Conservation (phyloP, 2,113 vertebrate species). For the Electrona antarctica region DNA sequence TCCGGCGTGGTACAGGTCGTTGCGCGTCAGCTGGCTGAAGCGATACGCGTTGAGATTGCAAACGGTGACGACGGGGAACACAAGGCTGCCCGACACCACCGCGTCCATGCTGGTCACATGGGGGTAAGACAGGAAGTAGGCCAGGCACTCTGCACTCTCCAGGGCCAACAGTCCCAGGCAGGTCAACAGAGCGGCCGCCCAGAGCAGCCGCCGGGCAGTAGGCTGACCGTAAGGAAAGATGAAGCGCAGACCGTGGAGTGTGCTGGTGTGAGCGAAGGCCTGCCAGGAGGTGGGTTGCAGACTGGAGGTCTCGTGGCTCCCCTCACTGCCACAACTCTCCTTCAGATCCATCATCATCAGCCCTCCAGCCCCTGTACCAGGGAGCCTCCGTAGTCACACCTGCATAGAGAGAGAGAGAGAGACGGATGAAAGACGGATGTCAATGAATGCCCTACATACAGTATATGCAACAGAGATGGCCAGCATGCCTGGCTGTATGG, state of each 20-base stretch:
- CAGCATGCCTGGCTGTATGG: neutral
- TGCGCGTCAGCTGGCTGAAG: slow-evolving; percentile 92
- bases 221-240: slow-evolving; percentile 89
- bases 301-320: slow-evolving; percentile 85
- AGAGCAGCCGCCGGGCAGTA: slow-evolving; percentile 88
- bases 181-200: slow-evolving; percentile 89
- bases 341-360: slow-evolving; percentile 90
- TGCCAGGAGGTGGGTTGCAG: slow-evolving; percentile 90
- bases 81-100: slow-evolving; percentile 89
- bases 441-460: slow-evolving; percentile 7
- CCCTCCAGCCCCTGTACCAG: slow-evolving; percentile 50
- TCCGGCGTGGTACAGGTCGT: slow-evolving; percentile 95
- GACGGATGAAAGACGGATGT: slow-evolving; percentile 1
- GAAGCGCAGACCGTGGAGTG: slow-evolving; percentile 92
- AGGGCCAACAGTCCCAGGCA: slow-evolving; percentile 90
- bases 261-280: slow-evolving; percentile 90
- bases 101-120: slow-evolving; percentile 95
- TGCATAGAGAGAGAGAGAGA: slow-evolving; percentile 14
- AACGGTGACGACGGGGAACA: slow-evolving; percentile 94
- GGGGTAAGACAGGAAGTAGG: slow-evolving; percentile 96
- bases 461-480: neutral
- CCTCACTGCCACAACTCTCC: slow-evolving; percentile 88
- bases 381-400: neutral
- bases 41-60: slow-evolving; percentile 97
- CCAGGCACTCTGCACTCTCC: slow-evolving; percentile 91